Evolutionary conservation across 2,888 invertebrate genomes (phyloP).

Genomic region (Leptura quadrifasciata): DNA sequence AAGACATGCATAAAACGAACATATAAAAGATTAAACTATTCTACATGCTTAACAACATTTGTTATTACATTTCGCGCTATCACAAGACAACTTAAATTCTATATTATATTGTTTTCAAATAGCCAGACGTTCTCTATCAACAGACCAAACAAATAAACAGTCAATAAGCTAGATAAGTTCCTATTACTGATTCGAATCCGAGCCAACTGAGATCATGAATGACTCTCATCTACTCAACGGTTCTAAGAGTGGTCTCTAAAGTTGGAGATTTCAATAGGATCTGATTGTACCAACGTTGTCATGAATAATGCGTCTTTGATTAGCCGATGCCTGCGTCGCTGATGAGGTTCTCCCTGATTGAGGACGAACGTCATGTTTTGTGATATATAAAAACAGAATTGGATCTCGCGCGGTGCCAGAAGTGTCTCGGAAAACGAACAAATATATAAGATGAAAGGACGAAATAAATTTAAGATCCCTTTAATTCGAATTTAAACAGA

Average conservation of each 20-base stretch:
- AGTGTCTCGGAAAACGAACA: not conserved
- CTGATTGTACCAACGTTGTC: conserved; percentile 29
- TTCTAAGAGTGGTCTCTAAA: conserved; percentile 13
- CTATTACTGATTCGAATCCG: conserved; percentile 18
- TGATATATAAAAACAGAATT: not conserved
- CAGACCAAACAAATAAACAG: conserved; percentile 23
- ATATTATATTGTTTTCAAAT: not conserved
- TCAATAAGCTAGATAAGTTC: conserved; percentile 5
- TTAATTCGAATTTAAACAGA: too few relatives aligned
- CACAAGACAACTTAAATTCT: not conserved
- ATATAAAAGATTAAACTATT: too few relatives aligned
- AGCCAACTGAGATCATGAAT: conserved; percentile 27
- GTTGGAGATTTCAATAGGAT: conserved; percentile 20
- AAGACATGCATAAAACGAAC: too few relatives aligned
- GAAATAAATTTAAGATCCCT: not conserved
- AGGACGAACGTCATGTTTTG: not conserved
- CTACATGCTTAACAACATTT: not conserved
- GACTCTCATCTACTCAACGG: conserved; percentile 8
- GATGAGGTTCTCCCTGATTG: conserved; percentile 20
- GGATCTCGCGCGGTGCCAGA: not conserved
- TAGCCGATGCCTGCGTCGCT: conserved; percentile 15
- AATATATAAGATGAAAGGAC: not conserved
- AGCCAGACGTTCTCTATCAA: not conserved
- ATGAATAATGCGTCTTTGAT: conserved; percentile 38
- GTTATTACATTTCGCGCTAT: not conserved